These are phyloP conservation scores for Apodemus speciosus DNA, from an alignment of 2,113 vertebrate genomes.

Conservation along the genomic window DNA sequence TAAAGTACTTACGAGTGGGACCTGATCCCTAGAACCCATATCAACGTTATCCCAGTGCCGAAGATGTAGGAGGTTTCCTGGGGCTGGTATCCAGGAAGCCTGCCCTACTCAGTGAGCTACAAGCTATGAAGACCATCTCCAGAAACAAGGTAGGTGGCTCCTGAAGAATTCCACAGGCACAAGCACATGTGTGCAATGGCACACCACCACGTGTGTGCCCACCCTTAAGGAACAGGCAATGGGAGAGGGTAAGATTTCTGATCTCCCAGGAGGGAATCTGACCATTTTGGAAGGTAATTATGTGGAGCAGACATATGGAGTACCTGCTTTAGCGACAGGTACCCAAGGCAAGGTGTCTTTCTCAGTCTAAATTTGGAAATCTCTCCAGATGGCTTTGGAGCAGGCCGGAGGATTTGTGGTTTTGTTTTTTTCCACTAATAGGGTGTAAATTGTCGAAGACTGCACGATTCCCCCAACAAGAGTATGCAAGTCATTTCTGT, in stretches of 20 bases:
- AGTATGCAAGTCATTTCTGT: neutral
- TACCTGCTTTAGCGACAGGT: conserved; percentile 13
- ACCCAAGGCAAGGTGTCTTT: neutral
- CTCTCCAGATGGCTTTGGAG: conserved; percentile 48
- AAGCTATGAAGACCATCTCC: too few species aligned
- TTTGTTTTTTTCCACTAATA: neutral
- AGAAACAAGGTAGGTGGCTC: neutral
- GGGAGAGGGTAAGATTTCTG: neutral
- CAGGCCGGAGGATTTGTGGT: neutral
- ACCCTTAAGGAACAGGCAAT: neutral
- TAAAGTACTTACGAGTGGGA: neutral
- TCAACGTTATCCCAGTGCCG: neutral
- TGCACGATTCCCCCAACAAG: neutral
- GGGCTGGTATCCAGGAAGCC: neutral
- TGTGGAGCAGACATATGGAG: conserved; percentile 15
- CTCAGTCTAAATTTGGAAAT: conserved; percentile 60
- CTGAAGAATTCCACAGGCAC: neutral
- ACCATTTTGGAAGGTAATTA: neutral
- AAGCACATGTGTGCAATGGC: too few species aligned
- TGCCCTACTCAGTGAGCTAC: neutral
- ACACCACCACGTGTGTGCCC: neutral
- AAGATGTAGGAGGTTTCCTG: neutral
- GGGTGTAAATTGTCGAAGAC: neutral
- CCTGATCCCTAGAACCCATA: too few species aligned
- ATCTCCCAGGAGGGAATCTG: conserved; percentile 21